Percentiles rank a stretch among this genome's conserved stretches.
Conservation (phyloP, 2,888 invertebrate species). For the Girardia tigrina region DNA sequence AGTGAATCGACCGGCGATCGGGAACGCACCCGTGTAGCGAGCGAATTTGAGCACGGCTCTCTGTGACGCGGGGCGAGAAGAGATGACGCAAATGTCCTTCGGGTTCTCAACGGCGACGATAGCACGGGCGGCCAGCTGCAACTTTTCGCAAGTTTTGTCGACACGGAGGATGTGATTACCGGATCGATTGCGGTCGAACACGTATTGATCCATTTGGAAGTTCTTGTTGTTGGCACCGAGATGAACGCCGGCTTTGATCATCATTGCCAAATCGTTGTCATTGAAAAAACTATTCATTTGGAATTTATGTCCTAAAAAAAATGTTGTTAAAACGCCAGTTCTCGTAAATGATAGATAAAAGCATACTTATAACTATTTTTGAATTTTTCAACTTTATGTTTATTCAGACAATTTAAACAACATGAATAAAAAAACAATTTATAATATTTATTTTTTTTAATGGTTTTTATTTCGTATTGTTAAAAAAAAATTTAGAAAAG, state of each 20-base stretch:
- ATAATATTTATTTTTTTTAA: no score
- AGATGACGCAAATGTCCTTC: conserved; percentile 89
- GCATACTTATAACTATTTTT: no score
- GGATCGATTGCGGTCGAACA: conserved; percentile 51
- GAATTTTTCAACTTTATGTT: no score
- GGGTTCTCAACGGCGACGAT: conserved; percentile 96
- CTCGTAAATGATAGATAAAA: no score
- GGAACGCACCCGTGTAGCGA: conserved; percentile 88
- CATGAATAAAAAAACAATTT: no score
- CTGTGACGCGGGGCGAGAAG: conserved; percentile 82
- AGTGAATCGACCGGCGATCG: conserved; percentile 95
- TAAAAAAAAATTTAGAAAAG: no score
- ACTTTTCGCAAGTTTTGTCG: conserved; percentile 93
- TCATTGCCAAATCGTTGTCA: conserved; percentile 94
- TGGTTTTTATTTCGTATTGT: no score
- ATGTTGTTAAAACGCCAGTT: no score
- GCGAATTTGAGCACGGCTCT: conserved; percentile 90
- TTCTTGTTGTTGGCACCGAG: conserved; percentile 83
- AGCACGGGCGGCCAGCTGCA: conserved; percentile 85
- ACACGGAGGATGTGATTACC: conserved; percentile 88
- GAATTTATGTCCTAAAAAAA: no score
- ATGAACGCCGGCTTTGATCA: conserved; percentile 86
- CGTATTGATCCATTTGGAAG: conserved; percentile 91
- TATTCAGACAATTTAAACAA: no score
- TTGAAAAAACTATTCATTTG: conserved; percentile 43